A percentile compares a stretch with the other conserved stretches of the same genome.
Evolutionary conservation across 2,113 vertebrate species (phyloP).

Genomic region (Canis aureus): DNA sequence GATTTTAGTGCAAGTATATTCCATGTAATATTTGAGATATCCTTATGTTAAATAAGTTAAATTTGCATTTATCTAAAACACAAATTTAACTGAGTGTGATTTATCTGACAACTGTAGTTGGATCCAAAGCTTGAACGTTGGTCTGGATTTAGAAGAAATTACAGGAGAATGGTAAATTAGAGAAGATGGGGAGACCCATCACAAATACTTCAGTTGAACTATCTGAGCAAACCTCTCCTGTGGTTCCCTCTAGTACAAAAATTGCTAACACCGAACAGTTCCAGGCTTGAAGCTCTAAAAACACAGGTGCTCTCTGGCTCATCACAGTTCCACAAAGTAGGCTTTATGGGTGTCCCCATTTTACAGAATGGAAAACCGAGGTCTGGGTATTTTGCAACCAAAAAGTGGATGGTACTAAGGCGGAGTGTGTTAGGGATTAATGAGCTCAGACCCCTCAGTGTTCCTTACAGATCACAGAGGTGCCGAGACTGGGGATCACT

Average conservation of each 20-base stretch:
- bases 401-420: not conserved
- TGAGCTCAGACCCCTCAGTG: not conserved
- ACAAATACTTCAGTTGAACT: not conserved
- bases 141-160: not conserved
- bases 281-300: not conserved
- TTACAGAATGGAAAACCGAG: not conserved
- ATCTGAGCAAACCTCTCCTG: not conserved
- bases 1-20: not conserved
- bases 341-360: not conserved
- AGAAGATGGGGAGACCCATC: too few species aligned
- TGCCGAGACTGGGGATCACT: not conserved
- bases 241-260: not conserved
- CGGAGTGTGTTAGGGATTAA: not conserved
- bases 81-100: not conserved
- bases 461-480: not conserved
- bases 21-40: not conserved
- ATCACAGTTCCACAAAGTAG: accelerated
- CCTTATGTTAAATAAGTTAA: not conserved
- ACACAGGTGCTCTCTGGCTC: accelerated
- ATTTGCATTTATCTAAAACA: not conserved
- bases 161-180: not conserved
- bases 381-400: not conserved
- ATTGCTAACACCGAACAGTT: not conserved
- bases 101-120: not conserved
- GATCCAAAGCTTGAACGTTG: not conserved